These are phyloP conservation scores for Trichomycterus rosablanca DNA, from an alignment of 2,113 vertebrate species.

Conservation along the genomic window DNA sequence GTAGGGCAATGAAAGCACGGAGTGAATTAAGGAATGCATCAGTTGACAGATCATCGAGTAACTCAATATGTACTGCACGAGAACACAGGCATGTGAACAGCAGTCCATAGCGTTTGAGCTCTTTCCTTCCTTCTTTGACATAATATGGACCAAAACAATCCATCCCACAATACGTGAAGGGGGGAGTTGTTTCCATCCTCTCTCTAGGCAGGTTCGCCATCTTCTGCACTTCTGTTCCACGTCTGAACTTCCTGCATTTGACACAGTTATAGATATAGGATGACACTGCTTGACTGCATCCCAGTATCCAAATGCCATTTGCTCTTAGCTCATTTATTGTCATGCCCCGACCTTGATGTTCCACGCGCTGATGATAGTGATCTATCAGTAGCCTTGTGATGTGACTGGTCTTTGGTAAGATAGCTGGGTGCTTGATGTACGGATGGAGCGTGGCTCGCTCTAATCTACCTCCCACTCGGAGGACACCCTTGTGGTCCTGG, in stretches of 20 bases:
- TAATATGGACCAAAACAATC: no score
- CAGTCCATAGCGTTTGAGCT: no score
- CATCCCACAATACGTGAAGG: no score
- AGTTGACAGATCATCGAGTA: slow-evolving; percentile 3
- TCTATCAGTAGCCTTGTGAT: background rate
- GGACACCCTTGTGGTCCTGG: background rate
- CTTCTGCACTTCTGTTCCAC: background rate
- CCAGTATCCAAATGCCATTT: slow-evolving; percentile 4
- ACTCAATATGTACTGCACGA: slow-evolving; percentile 8
- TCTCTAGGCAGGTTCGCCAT: slow-evolving; percentile 5
- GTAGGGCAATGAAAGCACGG: background rate
- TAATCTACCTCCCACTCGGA: slow-evolving; percentile 4
- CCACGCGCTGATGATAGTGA: background rate
- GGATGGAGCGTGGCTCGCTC: background rate
- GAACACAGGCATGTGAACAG: slow-evolving; percentile 10
- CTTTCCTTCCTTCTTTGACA: no score
- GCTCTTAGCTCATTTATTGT: background rate
- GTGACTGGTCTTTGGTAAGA: slow-evolving; percentile 10
- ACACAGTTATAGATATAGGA: slow-evolving; percentile 8
- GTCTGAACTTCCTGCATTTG: slow-evolving; percentile 8
- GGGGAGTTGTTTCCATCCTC: background rate
- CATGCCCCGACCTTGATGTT: slow-evolving; percentile 1
- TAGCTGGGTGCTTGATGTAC: background rate
- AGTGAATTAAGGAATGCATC: slow-evolving; percentile 12
- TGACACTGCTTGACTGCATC: slow-evolving; percentile 12